phyloP scores from a whole-genome alignment of 2,113 vertebrate genomes.

The Periophthalmodon schlosseri region DNA sequence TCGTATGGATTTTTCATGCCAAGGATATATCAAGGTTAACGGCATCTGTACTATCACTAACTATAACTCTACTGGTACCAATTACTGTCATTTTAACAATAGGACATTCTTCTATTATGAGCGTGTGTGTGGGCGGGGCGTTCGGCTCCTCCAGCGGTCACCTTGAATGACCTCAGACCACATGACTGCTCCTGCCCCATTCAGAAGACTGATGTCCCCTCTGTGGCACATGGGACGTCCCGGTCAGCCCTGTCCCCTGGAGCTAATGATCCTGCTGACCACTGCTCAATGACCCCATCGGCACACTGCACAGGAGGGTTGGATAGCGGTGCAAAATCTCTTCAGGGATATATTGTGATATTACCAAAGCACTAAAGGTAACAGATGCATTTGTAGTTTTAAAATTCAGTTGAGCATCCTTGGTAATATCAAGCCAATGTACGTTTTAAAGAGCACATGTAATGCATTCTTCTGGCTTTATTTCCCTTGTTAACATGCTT shows the following conservation, averaged over 20 bases:
- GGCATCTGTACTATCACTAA: neutral
- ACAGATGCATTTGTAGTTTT: too few relatives aligned
- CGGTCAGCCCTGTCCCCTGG: constrained; percentile 50
- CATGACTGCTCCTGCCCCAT: constrained; percentile 46
- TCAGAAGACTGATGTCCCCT: constrained; percentile 56
- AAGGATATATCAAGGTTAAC: constrained; percentile 1
- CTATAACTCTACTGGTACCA: constrained; percentile 8
- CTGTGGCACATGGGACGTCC: constrained; percentile 19
- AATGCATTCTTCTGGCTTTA: too few relatives aligned
- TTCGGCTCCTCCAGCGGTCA: constrained; percentile 12
- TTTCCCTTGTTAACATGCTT: too few relatives aligned
- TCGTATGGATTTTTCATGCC: neutral
- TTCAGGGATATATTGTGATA: neutral
- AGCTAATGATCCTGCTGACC: constrained; percentile 60
- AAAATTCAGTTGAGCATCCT: too few relatives aligned
- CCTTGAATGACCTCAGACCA: constrained; percentile 56
- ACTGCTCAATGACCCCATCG: constrained; percentile 40
- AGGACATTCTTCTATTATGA: constrained; percentile 15
- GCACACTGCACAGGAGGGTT: constrained; percentile 36
- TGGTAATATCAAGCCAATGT: too few relatives aligned
- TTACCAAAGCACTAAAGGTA: too few relatives aligned
- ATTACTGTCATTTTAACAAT: constrained; percentile 7
- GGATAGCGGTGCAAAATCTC: constrained; percentile 1
- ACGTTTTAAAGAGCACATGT: too few relatives aligned
- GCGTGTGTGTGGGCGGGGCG: neutral